These are phyloP conservation scores for Andrena cerasifolii DNA, from an alignment of 1,140 invertebrate genomes.

Conservation along the genomic window DNA sequence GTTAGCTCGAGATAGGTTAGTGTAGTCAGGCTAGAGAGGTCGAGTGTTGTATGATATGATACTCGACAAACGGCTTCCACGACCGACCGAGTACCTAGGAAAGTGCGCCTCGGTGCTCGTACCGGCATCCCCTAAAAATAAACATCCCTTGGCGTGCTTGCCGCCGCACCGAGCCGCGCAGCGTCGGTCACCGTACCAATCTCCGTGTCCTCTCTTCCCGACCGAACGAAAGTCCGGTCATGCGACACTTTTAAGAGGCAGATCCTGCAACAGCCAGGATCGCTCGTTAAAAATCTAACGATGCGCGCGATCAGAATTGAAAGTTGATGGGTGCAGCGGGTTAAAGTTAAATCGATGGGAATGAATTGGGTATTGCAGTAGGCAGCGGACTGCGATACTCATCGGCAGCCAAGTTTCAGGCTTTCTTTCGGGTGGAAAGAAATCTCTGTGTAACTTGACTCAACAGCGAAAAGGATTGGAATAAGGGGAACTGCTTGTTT, in stretches of 20 bases:
- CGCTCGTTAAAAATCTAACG: background rate
- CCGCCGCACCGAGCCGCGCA: background rate
- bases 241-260: background rate
- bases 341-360: slow-evolving; percentile 5
- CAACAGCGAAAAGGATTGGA: slow-evolving; percentile 25
- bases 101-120: slow-evolving; percentile 46
- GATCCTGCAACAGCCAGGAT: background rate
- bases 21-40: slow-evolving; percentile 59
- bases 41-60: slow-evolving; percentile 75
- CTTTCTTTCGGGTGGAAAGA: no score
- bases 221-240: background rate
- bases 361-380: no score
- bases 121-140: slow-evolving; percentile 63
- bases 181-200: slow-evolving; percentile 16
- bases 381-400: no score
- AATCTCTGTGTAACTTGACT: slow-evolving; percentile 13
- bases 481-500: slow-evolving; percentile 40
- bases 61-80: slow-evolving; percentile 67
- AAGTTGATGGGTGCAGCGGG: background rate
- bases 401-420: no score
- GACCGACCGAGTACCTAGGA: slow-evolving; percentile 59
- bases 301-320: no score
- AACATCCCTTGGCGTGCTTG: slow-evolving; percentile 53
- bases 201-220: background rate
- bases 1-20: slow-evolving; percentile 66